Conservation (phyloP, 2,888 invertebrate genomes). For the Falcaria lacertinaria region DNA sequence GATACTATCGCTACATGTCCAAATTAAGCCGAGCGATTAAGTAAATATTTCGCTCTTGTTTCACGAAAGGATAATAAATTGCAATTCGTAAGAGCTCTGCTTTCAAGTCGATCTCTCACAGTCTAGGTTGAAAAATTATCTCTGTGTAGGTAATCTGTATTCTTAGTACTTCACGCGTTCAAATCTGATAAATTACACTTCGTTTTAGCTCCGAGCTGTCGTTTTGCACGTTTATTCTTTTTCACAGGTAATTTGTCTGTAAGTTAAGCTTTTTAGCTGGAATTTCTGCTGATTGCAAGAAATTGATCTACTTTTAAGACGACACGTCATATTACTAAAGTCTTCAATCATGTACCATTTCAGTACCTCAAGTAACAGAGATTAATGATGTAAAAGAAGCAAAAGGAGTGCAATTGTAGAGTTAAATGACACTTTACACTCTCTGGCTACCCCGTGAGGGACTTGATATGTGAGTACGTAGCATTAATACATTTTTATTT, state of each 20-base stretch:
- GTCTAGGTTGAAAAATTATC: not conserved
- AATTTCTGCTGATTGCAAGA: not conserved
- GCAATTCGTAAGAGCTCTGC: slow-evolving; percentile 5
- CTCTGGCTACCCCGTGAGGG: no score
- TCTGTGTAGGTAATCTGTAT: not conserved
- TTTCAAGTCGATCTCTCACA: slow-evolving; percentile 6
- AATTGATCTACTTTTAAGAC: not conserved
- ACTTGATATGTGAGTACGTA: no score
- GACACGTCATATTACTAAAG: no score
- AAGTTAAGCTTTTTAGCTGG: not conserved
- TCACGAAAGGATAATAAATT: slow-evolving; percentile 7
- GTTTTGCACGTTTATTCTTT: not conserved
- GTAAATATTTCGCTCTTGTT: slow-evolving; percentile 6
- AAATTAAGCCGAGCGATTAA: slow-evolving; percentile 4
- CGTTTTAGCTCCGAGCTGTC: not conserved
- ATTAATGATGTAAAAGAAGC: no score
- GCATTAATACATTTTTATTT: no score
- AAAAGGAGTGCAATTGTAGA: no score
- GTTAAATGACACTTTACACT: no score
- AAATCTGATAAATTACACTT: slow-evolving; percentile 3
- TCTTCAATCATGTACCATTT: no score
- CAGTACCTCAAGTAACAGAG: no score
- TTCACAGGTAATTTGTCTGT: not conserved
- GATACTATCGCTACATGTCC: not conserved
- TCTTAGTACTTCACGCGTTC: not conserved